phyloP scores from a whole-genome alignment of 30 jellyfish, hydroid and myxozoan genomes.

The Clytia hemisphaerica region DNA sequence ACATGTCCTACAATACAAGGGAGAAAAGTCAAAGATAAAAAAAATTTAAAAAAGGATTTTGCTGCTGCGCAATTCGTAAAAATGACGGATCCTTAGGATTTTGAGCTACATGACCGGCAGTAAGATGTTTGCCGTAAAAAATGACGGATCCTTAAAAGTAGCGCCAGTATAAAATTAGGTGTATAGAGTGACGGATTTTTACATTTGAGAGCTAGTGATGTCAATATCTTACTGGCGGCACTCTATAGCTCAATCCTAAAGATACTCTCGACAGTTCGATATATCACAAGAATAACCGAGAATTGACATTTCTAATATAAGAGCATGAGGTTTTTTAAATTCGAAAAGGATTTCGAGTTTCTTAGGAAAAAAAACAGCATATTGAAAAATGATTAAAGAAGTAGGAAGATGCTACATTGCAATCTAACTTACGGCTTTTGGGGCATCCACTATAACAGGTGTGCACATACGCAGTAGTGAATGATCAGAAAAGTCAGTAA shows the following conservation, averaged over 20 bases:
- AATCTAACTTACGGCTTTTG: slow-evolving; percentile 42
- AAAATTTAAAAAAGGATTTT: neutral
- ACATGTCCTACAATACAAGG: slow-evolving; percentile 29
- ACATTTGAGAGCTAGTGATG: no score
- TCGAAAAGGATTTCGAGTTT: neutral
- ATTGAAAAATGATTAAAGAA: neutral
- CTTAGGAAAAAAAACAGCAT: neutral
- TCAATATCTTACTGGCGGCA: no score
- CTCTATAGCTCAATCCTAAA: no score
- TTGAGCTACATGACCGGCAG: no score
- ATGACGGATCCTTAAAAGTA: neutral
- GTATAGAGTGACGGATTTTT: no score
- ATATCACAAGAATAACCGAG: no score
- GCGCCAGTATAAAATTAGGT: no score
- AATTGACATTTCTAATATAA: no score
- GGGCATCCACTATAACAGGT: slow-evolving; percentile 48
- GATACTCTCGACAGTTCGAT: no score
- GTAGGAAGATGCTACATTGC: neutral
- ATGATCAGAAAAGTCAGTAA: slow-evolving; percentile 14
- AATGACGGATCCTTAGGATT: no score
- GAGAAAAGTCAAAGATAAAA: neutral
- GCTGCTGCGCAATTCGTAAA: no score
- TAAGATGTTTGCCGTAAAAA: neutral
- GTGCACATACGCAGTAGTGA: slow-evolving; percentile 53
- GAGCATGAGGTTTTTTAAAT: no score